These are phyloP conservation scores for Stegophylla sp. DNA, from an alignment of 2,888 invertebrate genomes.

Conservation along the genomic window DNA sequence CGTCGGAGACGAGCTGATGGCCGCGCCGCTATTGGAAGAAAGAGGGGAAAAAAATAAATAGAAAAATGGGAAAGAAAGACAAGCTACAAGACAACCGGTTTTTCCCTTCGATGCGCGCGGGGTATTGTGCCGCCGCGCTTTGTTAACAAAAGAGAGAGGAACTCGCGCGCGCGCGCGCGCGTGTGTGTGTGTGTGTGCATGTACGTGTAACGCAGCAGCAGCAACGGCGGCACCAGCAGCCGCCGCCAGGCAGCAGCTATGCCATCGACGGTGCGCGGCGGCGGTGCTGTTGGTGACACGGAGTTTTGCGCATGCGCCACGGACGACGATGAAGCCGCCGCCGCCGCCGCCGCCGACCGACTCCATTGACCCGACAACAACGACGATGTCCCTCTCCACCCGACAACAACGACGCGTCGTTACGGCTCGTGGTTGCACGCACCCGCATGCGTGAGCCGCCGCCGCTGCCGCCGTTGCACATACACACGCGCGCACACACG, in stretches of 20 bases:
- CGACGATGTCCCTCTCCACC: background rate
- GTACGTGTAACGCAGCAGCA: background rate
- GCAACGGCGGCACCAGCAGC: background rate
- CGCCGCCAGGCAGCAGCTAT: background rate
- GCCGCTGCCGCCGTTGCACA: background rate
- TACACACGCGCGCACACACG: background rate
- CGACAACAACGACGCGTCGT: background rate
- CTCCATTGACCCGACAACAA: slow-evolving; percentile 47
- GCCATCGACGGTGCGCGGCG: too few species aligned
- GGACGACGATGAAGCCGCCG: too few species aligned
- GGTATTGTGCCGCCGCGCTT: slow-evolving; percentile 7
- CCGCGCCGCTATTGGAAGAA: background rate
- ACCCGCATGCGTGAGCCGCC: background rate
- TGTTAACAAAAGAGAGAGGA: slow-evolving; percentile 31
- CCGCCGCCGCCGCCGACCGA: slow-evolving; percentile 1
- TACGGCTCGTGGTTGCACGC: background rate
- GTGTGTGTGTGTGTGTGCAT: background rate
- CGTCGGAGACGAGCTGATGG: background rate
- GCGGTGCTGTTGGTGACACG: background rate
- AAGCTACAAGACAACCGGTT: slow-evolving; percentile 47
- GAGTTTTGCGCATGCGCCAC: slow-evolving; percentile 22
- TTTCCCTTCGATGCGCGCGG: slow-evolving; percentile 32
- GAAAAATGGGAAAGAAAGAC: background rate
- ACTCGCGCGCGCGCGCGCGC: background rate
- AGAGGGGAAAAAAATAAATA: background rate